Conservation (phyloP, 1,140 invertebrate species). For the Antheraea pernyi region DNA sequence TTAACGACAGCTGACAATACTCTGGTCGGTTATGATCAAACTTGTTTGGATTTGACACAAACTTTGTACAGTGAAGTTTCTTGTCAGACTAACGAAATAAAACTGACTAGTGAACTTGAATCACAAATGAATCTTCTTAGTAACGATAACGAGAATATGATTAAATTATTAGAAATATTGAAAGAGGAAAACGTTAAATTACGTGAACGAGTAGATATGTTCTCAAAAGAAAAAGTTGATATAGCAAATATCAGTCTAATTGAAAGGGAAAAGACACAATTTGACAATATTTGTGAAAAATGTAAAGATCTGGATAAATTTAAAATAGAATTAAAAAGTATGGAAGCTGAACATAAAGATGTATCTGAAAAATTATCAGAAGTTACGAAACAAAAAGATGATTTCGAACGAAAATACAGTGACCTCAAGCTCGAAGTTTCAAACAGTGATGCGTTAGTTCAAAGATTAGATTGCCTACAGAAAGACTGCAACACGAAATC, state of each 20-base stretch:
- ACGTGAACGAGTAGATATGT: slow-evolving; percentile 19
- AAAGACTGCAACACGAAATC: slow-evolving; percentile 41
- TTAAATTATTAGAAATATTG: slow-evolving; percentile 36
- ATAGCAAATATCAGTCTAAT: background rate
- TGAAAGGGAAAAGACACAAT: background rate
- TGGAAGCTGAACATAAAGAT: slow-evolving; percentile 32
- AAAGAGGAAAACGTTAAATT: slow-evolving; percentile 54
- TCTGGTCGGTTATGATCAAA: slow-evolving; percentile 52
- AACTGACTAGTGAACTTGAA: slow-evolving; percentile 11
- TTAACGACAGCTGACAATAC: slow-evolving; percentile 59
- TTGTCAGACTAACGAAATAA: slow-evolving; percentile 45
- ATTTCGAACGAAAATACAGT: slow-evolving; percentile 51
- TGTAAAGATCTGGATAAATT: slow-evolving; percentile 25
- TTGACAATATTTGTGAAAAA: background rate
- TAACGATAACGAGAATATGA: slow-evolving; percentile 23
- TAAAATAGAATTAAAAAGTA: slow-evolving; percentile 22
- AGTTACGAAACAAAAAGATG: slow-evolving; percentile 38
- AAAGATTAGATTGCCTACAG: slow-evolving; percentile 49
- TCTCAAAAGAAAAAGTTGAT: slow-evolving; percentile 22
- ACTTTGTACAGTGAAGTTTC: slow-evolving; percentile 42
- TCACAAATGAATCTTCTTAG: slow-evolving; percentile 11
- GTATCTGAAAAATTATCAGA: slow-evolving; percentile 38
- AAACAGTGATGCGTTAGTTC: slow-evolving; percentile 40
- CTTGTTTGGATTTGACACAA: slow-evolving; percentile 57
- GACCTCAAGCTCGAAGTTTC: slow-evolving; percentile 45